Evolutionary conservation across 1,140 invertebrate genomes (phyloP), one percentile per base, ranked within the genome.

Genomic region (Drosophila auraria): DNA sequence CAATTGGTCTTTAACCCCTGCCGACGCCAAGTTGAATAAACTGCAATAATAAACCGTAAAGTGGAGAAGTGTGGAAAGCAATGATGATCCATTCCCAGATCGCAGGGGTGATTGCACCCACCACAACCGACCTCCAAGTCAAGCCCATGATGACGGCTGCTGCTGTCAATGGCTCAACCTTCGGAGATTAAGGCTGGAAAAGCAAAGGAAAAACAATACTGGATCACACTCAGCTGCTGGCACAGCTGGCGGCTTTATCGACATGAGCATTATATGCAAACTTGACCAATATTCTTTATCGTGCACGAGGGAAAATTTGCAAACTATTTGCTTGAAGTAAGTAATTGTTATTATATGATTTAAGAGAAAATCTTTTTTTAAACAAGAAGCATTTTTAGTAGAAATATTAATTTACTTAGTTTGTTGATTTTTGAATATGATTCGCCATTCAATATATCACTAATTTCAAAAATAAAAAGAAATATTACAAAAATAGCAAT

Each of bases 231-330:
- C 20, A 73, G 68, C 62, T 45, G 45, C 50, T 76, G 60, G 17
- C 4, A n/a, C 56, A 40, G 38, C 23, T 23, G 38, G 70, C 44
- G 50, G 11, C 56, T 80, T 84, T 83, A 83, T 83, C 82, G 56
- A 25, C 65, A 64, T 61, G 54, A 4, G 30, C 57, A 50, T 60
- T 68, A 59, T 60, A 60, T 33, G 45, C 71, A 73, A 86, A 84
- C 82, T 84, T 84, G 82, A 86, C 82, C 82, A 80, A 83, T 77
- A 84, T 83, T 63, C 42, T 60, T 60, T 73, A 71, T 62, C 66
- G 20, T 65, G 38, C 68, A 56, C 53, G 23, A 25, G 49, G 27
- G 80, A 44, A 51, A 45, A 45, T 11, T 6, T 20, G 14, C 9
- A 3, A 5, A 38, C 3, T 7, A 23, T 23, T 23, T 5, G 3